Evolutionary conservation across 2,888 invertebrate species (phyloP), one percentile per base, ranked within the genome.

Genomic region (Julus scanicus): DNA sequence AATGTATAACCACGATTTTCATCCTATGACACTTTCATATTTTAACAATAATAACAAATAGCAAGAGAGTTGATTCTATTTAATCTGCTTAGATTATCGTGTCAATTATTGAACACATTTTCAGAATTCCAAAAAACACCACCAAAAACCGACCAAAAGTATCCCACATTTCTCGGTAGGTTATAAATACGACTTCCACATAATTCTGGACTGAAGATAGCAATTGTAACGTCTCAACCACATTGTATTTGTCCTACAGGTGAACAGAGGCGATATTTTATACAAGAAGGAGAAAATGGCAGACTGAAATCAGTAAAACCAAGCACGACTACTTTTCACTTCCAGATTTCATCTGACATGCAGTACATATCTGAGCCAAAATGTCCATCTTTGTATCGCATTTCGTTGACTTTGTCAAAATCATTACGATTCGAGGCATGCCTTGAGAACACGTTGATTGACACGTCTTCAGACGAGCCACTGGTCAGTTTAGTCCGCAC

Each of bases 361-460:
- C 57, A 57, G 57, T n/a, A 57, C 29, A 29, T 29, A 29, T 29
- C 29, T 29, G 29, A 29, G 29, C 29, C 29, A 29, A 29, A 57
- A 57, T 57, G 57, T 57, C 57, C 57, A 57, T 57, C 57, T 13
- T 57, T 57, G 57, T 57, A 57, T 57, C 57, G 57, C 57, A 57
- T 57, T 57, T 57, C 57, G 13, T 13, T 53, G 53, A 17, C 17
- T 17, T 17, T 53, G 53, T 53, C 3, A n/a, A 13, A n/a, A n/a
- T n/a, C 57, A 57, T 57, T 57, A 57, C 57, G 57, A 57, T 57
- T 57, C 57, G n/a, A 8, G n/a, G n/a, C 57, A 5, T 57, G 57
- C 57, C n/a, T 57, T 57, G 57, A 57, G n/a, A 57, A 9, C n/a
- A 57, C 57, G 57, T n/a, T n/a, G 57, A 57, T n/a, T 57, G 57